Base-by-base conservation (phyloP, 2,113 vertebrate species). In the Trochalopteron elliotii region DNA sequence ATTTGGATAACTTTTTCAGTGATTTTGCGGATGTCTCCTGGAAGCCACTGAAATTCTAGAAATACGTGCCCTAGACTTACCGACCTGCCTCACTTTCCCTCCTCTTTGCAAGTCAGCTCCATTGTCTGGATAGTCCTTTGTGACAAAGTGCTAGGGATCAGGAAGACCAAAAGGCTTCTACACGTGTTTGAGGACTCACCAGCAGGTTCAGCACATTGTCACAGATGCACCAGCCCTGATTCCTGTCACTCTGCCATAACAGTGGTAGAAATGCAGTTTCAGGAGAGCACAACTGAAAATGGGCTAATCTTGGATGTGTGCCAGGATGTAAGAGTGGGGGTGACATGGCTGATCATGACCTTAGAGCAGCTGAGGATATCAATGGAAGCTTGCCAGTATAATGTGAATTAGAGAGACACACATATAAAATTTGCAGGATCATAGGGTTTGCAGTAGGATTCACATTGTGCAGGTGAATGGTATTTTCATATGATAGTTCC, bases 61-160 rank as follows among this genome's bases (percentile, higher is more conserved):
- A 47, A 27, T 4, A 0, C 0, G 0, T 77, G 27, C 17, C 42
- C 13, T 55, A 45, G 21, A 17, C 17, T 69, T 83, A 60, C 19
- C 37, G 63, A 31, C 23, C 33, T 27, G 16, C 22, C 11, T 64
- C 25, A 40, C 25, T 49, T 64, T 64, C 37, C 67, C 25, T 85
- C 28, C 14, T 74, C 14, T n/a, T 76, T 50, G n/a, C 50, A 40
- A 91, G 45, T 72, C 53, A 85, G 5, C 15, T 94, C 15, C 4
- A 0, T 85, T 72, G 71, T 56, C 49, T 61, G 52, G 15, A 4
- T 52, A 61, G n/a, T 20, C 37, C 49, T 86, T 72, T 61, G 28
- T 82, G n/a, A 55, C 50, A 3, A 82, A 37, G 44, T 47, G 21
- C 18, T 31, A 28, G 39, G 35, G 14, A 40, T 71, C 65, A 44